Evolutionary conservation across 2,888 invertebrate genomes (phyloP).

Genomic region (Peribatodes rhomboidaria): DNA sequence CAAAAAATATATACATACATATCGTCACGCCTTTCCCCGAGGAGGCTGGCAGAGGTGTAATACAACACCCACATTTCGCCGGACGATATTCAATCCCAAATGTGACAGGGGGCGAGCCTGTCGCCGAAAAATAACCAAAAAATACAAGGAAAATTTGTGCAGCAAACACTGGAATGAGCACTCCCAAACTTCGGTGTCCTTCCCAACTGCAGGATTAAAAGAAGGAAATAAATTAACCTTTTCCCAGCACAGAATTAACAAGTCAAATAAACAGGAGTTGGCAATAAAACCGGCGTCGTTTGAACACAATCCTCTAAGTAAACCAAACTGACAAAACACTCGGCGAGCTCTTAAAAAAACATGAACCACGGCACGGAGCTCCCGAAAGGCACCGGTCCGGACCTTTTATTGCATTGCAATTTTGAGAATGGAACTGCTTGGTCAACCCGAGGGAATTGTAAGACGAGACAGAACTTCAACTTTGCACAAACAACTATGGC

Average conservation of each 20-base stretch:
- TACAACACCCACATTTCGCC: too few relatives aligned
- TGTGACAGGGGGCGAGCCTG: too few relatives aligned
- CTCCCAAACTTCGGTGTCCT: not conserved
- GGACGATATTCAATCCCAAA: too few relatives aligned
- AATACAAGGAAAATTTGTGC: not conserved
- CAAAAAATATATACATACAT: too few relatives aligned
- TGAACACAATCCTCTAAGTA: constrained; percentile 43
- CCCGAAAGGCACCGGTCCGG: constrained; percentile 54
- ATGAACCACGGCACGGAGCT: constrained; percentile 49
- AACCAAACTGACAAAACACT: constrained; percentile 50
- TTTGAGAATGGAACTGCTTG: constrained; percentile 70
- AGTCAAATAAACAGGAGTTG: constrained; percentile 29
- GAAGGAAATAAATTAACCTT: constrained; percentile 20
- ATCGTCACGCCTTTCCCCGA: too few relatives aligned
- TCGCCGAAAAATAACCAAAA: too few relatives aligned
- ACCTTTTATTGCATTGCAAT: constrained; percentile 69
- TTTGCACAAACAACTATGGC: constrained; percentile 17
- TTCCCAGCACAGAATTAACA: constrained; percentile 30
- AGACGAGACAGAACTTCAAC: constrained; percentile 59
- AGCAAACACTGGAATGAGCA: not conserved
- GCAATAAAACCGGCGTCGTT: constrained; percentile 32
- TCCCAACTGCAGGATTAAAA: constrained; percentile 7
- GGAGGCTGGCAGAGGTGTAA: too few relatives aligned
- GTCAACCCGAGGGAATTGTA: constrained; percentile 49
- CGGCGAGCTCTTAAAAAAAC: constrained; percentile 53